These are phyloP conservation scores for Autographa pulchrina DNA, from an alignment of 2,888 invertebrate genomes.

Conservation along the genomic window DNA sequence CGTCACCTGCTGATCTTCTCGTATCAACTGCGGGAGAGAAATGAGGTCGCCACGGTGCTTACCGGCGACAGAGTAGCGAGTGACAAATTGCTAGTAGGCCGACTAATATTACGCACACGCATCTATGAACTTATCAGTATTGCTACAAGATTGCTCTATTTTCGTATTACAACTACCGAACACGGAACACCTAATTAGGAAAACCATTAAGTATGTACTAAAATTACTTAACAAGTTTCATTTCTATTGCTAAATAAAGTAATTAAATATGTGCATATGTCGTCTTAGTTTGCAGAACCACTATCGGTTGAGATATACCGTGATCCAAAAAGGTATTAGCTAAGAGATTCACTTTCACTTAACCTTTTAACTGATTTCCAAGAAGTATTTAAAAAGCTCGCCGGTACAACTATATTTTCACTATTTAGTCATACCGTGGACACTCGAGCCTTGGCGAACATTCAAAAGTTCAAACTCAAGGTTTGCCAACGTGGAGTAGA, in stretches of 20 bases:
- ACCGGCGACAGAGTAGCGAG: conserved; percentile 31
- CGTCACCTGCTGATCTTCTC: conserved; percentile 39
- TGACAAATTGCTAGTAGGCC: conserved; percentile 51
- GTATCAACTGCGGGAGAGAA: conserved; percentile 25
- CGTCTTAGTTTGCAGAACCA: neutral
- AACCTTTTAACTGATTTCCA: conserved; percentile 10
- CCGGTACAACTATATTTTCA: conserved; percentile 21
- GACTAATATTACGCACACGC: conserved; percentile 28
- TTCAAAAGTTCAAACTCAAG: conserved; percentile 55
- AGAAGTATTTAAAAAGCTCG: conserved; percentile 9
- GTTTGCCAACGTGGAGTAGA: conserved; percentile 29
- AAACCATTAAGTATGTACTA: no score
- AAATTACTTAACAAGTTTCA: no score
- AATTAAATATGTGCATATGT: neutral
- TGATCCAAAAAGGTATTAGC: conserved; percentile 1
- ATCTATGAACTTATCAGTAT: conserved; percentile 44
- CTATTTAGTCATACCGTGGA: conserved; percentile 34
- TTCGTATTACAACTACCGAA: neutral
- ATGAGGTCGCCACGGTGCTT: conserved; percentile 51
- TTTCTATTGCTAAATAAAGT: neutral
- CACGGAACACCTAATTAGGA: no score
- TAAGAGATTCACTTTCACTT: conserved; percentile 13
- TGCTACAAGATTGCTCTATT: neutral
- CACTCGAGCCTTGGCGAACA: conserved; percentile 38
- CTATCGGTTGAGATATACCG: neutral